Percentiles rank a stretch among this genome's conserved stretches.
Conservation (phyloP, 2,888 invertebrate genomes). For the Lutraria lutraria region DNA sequence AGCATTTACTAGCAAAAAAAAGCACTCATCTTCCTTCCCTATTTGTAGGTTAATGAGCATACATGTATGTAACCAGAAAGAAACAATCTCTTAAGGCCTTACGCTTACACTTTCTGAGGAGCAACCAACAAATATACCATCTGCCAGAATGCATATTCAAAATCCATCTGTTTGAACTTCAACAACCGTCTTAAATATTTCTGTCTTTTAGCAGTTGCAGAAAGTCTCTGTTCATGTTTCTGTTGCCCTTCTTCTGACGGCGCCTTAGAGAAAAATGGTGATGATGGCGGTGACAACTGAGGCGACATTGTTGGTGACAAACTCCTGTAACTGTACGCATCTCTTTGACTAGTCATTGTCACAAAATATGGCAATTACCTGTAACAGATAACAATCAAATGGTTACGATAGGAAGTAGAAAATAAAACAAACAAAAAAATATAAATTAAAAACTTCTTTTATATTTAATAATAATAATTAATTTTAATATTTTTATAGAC, state of each 20-base stretch:
- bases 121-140: constrained; percentile 97
- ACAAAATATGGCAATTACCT: neutral
- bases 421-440: too few species aligned
- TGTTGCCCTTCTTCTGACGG: constrained; percentile 50
- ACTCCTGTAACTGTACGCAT: constrained; percentile 72
- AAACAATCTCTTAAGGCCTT: too few species aligned
- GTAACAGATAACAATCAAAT: too few species aligned
- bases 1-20: too few species aligned
- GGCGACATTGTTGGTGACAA: constrained; percentile 82
- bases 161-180: constrained; percentile 99
- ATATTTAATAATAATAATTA: neutral
- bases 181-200: constrained; percentile 89
- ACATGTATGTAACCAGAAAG: too few species aligned
- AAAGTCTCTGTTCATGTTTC: constrained; percentile 84
- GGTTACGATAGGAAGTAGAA: too few species aligned
- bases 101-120: constrained; percentile 95
- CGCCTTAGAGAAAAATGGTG: constrained; percentile 69
- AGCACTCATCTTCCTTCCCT: too few species aligned
- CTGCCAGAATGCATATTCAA: constrained; percentile 99
- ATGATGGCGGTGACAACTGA: constrained; percentile 73
- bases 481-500: neutral
- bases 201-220: constrained; percentile 92
- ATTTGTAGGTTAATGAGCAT: too few species aligned
- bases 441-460: too few species aligned
- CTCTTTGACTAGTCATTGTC: constrained; percentile 55